A percentile compares a stretch with the other conserved stretches of the same genome.
phyloP scores from a whole-genome alignment of 2,888 invertebrate species.

The Hirtodrosophila alboralis region DNA sequence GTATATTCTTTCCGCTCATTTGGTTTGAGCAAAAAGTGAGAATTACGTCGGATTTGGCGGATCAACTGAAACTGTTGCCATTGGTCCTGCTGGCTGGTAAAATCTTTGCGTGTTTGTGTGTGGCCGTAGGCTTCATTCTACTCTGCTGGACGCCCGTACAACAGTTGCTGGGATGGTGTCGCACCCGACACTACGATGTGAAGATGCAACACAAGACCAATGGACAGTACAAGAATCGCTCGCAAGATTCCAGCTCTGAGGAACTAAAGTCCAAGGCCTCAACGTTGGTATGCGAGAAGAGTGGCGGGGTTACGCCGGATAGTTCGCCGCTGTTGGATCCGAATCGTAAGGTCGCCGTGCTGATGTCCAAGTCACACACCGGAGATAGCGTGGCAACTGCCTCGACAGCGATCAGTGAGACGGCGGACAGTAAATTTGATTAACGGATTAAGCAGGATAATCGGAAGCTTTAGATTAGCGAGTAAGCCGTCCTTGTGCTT shows the following conservation, averaged over 20 bases:
- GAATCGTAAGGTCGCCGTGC: constrained; percentile 15
- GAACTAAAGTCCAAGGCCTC: constrained; percentile 69
- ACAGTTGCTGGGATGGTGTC: constrained; percentile 52
- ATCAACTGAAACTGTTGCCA: constrained; percentile 85
- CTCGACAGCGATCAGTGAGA: constrained; percentile 51
- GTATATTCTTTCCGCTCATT: constrained; percentile 89
- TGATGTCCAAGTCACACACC: constrained; percentile 65
- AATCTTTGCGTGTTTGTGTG: constrained; percentile 85
- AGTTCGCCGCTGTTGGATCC: constrained; percentile 75
- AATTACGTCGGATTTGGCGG: constrained; percentile 86
- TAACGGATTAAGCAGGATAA: constrained; percentile 17
- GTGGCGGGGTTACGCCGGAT: constrained; percentile 53
- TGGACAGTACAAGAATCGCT: constrained; percentile 63
- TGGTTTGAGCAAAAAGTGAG: constrained; percentile 91
- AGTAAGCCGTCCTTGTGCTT: constrained; percentile 73
- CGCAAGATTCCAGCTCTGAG: constrained; percentile 52
- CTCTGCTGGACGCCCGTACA: constrained; percentile 82
- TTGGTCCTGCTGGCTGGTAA: constrained; percentile 85
- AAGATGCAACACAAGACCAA: constrained; percentile 62
- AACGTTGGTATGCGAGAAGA: constrained; percentile 52
- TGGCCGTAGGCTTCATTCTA: constrained; percentile 84
- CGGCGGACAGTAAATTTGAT: constrained; percentile 37
- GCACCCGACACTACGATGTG: constrained; percentile 55
- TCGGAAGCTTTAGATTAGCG: constrained; percentile 47
- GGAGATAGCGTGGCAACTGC: constrained; percentile 63